Base-by-base conservation (phyloP, 2,113 vertebrate species). In the Terrapene triunguis region DNA sequence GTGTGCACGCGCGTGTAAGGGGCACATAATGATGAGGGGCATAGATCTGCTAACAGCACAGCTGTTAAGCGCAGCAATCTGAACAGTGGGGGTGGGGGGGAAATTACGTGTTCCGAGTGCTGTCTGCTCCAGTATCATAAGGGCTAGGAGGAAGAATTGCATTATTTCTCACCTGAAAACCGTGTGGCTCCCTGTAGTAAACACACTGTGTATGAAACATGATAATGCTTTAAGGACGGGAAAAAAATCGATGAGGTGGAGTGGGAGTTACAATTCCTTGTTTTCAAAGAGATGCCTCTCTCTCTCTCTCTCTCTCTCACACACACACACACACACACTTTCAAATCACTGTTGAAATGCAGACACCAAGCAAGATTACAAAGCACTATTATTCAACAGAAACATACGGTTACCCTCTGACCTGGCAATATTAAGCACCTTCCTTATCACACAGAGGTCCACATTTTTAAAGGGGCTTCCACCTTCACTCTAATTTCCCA, bases 211-310 rank as follows among this genome's bases (percentile, higher is more conserved):
- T 59, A 62, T 17, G 27, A n/a, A 92, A 81, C 81, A 74, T 86
- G 85, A 81, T 88, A 92, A 82, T 94, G 93, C 95, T 96, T 62
- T 93, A 19, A n/a, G 87, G 86, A 90, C 89, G 88, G 92, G 91
- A 81, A 84, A 94, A n/a, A 94, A 93, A 88, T 59, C 19, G 0
- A 1, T 80, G 95, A 92, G 89, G 83, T 38, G 44, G 85, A 94
- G 94, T 88, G 83, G 87, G 95, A 94, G 95, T 89, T 69, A 16
- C 29, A 86, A 50, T 25, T 88, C 62, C 84, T 95, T 96, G 95
- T 83, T 93, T 92, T 85, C 85, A 89, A n/a, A 94, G 84, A 12
- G 85, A 89, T 11, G 62, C 53, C 54, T 54, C 47, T 85, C 51
- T 81, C 91, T 69, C 57, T 78, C 87, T 53, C 51, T 21, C 51